phyloP scores from a whole-genome alignment of 2,113 vertebrate genomes.

The Platichthys stellatus region DNA sequence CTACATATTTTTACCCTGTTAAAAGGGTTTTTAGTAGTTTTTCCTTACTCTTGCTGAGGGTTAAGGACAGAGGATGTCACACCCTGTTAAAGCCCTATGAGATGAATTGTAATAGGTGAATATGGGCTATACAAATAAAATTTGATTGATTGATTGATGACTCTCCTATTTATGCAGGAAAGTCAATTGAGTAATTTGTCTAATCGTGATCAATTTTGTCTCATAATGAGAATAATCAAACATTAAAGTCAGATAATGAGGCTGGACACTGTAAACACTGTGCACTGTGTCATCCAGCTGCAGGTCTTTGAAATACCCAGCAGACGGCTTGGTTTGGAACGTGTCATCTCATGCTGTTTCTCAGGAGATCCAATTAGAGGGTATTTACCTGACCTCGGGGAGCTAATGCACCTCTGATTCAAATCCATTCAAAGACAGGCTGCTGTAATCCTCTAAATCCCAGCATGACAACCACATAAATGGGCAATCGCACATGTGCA shows the following conservation, averaged over 20 bases:
- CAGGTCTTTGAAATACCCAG: slow-evolving; percentile 39
- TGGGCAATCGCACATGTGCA: not conserved
- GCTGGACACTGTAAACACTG: not conserved
- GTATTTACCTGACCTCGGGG: slow-evolving; percentile 54
- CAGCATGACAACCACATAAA: slow-evolving; percentile 35
- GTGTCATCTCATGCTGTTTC: slow-evolving; percentile 17
- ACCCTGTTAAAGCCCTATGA: no score
- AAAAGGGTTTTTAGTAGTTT: no score
- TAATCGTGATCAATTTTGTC: slow-evolving; percentile 13
- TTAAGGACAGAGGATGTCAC: no score
- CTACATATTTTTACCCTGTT: no score
- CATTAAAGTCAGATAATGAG: not conserved
- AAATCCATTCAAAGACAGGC: slow-evolving; percentile 69
- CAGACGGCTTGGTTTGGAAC: slow-evolving; percentile 16
- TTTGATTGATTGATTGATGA: no score
- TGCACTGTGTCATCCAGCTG: not conserved
- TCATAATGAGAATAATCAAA: not conserved
- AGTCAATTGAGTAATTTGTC: no score
- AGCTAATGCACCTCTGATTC: slow-evolving; percentile 42
- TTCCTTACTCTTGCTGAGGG: no score
- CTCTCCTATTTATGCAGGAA: no score
- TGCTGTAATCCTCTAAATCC: slow-evolving; percentile 60
- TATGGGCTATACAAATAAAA: no score
- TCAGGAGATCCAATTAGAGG: slow-evolving; percentile 68
- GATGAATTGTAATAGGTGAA: no score